phyloP scores from a whole-genome alignment of 2,797 vertebrate genomes.

The Sebastes iracundus region DNA sequence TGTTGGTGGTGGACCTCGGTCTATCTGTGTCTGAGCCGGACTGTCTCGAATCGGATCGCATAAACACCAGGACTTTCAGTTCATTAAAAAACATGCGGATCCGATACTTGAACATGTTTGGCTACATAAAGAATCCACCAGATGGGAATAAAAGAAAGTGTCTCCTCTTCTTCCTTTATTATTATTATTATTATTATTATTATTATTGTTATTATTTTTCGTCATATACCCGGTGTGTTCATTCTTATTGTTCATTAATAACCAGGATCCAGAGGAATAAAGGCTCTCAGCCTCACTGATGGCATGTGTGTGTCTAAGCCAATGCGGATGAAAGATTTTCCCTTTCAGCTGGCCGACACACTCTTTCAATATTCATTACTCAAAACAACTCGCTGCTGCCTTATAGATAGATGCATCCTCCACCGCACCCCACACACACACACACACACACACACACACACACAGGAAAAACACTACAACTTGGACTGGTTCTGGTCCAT shows the following conservation, averaged over 20 bases:
- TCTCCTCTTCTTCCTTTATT: neutral
- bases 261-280: constrained; percentile 25
- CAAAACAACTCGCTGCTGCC: constrained; percentile 54
- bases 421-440: constrained; percentile 31
- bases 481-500: constrained; percentile 26
- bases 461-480: constrained; percentile 28
- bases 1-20: constrained; percentile 62
- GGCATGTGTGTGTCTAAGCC: constrained; percentile 77
- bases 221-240: constrained; percentile 14
- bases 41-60: constrained; percentile 91
- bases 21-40: constrained; percentile 86
- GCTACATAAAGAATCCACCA: constrained; percentile 69
- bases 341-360: constrained; percentile 62
- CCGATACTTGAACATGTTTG: constrained; percentile 96
- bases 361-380: constrained; percentile 70
- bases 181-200: neutral
- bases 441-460: neutral
- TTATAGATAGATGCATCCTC: constrained; percentile 21
- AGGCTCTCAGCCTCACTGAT: constrained; percentile 63
- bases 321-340: constrained; percentile 79
- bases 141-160: constrained; percentile 28
- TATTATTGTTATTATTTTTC: neutral
- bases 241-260: neutral
- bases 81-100: constrained; percentile 98
- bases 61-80: constrained; percentile 95